Conservation (phyloP, 2,113 vertebrate species). For the Meriones unguiculatus region DNA sequence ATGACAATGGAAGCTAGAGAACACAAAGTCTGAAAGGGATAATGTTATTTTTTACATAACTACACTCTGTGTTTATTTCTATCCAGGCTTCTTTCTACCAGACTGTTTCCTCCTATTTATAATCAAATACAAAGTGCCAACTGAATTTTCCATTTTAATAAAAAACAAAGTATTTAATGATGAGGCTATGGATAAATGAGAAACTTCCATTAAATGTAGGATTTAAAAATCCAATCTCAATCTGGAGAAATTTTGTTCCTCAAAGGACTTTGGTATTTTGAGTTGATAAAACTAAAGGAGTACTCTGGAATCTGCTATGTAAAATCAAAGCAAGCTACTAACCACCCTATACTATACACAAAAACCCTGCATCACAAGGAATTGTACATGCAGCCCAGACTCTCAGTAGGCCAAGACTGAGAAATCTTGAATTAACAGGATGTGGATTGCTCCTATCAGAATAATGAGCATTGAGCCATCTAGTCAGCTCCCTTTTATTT, state of each 20-base stretch:
- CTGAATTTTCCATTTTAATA: conserved; percentile 50
- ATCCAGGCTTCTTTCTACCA: conserved; percentile 15
- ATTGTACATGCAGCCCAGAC: background rate
- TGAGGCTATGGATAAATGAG: background rate
- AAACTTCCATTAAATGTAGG: conserved; percentile 3
- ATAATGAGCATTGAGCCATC: conserved; percentile 19
- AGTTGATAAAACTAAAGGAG: conserved; percentile 7
- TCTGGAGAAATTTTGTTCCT: background rate
- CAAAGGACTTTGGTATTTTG: background rate
- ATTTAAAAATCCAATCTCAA: conserved; percentile 44
- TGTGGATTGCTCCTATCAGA: background rate
- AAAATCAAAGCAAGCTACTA: background rate
- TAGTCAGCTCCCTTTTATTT: conserved; percentile 20
- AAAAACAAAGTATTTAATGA: conserved; percentile 48
- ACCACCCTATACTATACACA: background rate
- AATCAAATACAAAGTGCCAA: conserved; percentile 11
- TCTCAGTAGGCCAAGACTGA: background rate
- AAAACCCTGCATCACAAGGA: background rate
- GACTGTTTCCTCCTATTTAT: background rate
- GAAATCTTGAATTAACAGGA: background rate
- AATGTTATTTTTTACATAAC: conserved; percentile 28
- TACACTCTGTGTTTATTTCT: conserved; percentile 25
- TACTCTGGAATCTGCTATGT: background rate
- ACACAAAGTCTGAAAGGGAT: conserved; percentile 14
- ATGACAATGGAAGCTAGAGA: background rate